Evolutionary conservation across 2,888 invertebrate genomes (phyloP).

Genomic region (Orthosia gothica): DNA sequence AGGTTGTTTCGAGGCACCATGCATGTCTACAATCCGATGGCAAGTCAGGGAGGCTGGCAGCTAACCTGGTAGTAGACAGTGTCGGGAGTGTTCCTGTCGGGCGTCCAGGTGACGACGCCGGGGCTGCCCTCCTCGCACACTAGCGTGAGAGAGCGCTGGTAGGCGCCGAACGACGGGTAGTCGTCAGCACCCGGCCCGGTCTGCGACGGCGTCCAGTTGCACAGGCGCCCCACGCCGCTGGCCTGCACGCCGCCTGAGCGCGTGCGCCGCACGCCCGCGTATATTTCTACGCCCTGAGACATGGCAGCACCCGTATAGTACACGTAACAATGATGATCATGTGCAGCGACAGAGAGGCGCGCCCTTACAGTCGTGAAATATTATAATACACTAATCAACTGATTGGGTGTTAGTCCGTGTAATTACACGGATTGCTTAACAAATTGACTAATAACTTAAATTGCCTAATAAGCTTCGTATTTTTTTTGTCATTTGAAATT

Average conservation of each 20-base stretch:
- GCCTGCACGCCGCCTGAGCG: slow-evolving; percentile 94
- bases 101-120: slow-evolving; percentile 97
- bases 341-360: too few species aligned
- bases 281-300: slow-evolving; percentile 94
- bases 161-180: slow-evolving; percentile 97
- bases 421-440: not conserved
- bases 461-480: too few species aligned
- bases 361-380: not conserved
- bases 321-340: not conserved
- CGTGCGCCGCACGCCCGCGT: slow-evolving; percentile 95
- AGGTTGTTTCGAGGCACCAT: slow-evolving; percentile 4
- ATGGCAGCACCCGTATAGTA: not conserved
- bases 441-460: not conserved
- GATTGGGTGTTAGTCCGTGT: too few species aligned
- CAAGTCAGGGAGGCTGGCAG: not conserved
- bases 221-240: slow-evolving; percentile 95
- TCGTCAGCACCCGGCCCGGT: slow-evolving; percentile 95
- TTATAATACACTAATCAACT: not conserved
- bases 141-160: slow-evolving; percentile 96
- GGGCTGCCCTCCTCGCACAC: slow-evolving; percentile 96
- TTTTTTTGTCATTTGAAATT: not conserved
- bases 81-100: slow-evolving; percentile 96
- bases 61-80: slow-evolving; percentile 97
- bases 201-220: slow-evolving; percentile 96
- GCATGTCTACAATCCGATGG: not conserved